These are phyloP conservation scores for Idaea biselata DNA, from an alignment of 2,888 invertebrate genomes.

Conservation along the genomic window DNA sequence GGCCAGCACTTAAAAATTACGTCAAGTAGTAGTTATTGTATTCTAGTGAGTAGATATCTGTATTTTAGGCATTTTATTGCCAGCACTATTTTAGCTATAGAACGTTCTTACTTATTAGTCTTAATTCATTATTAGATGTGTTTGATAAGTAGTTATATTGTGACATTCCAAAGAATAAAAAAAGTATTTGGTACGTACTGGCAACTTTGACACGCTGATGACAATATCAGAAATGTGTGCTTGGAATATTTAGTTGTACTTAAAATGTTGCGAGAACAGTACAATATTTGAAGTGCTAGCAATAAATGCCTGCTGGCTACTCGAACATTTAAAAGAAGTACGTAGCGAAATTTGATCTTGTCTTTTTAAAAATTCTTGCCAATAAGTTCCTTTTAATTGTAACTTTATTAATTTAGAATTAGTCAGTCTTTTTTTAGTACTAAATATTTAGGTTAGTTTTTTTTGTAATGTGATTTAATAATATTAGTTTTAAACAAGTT, in stretches of 20 bases:
- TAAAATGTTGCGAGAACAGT: not conserved
- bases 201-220: not conserved
- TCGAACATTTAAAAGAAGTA: not conserved
- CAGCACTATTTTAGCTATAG: not conserved
- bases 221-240: not conserved
- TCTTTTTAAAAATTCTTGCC: not conserved
- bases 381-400: not conserved
- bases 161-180: constrained; percentile 28
- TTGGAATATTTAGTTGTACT: not conserved
- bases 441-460: not conserved
- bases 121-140: not conserved
- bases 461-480: not conserved
- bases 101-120: not conserved
- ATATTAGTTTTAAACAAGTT: not conserved
- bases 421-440: not conserved
- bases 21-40: not conserved
- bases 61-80: not conserved
- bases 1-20: not conserved
- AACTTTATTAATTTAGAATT: not conserved
- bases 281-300: not conserved
- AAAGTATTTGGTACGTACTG: not conserved
- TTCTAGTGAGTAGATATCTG: not conserved
- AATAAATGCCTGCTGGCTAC: not conserved
- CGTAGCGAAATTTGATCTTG: not conserved
- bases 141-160: constrained; percentile 12